Base-by-base conservation (phyloP, 2,888 invertebrate genomes). In the Cosmia pyralina region DNA sequence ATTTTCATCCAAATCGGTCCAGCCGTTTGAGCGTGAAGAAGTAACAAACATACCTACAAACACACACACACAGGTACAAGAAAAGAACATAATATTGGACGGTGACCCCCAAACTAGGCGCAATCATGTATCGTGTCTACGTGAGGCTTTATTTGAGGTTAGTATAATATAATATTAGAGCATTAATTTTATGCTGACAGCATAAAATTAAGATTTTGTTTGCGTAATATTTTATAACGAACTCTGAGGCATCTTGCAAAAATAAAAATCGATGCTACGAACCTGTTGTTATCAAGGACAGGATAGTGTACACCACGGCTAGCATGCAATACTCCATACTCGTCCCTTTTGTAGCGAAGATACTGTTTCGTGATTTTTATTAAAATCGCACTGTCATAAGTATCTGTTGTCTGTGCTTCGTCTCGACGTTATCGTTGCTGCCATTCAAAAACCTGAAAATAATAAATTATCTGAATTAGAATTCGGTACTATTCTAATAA, bases 261-360 rank as follows among this genome's bases (percentile, higher is more conserved):
- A 52, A 75, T 55, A 70, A 59, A 69, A 81, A 48, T 70, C 52
- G 53, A 70, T 71, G 76, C 58, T 86, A 92, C 93, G 50, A 88
- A 95, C 95, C 94, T 93, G 92, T 91, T 82, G 90, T 86, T 82
- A 92, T 87, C 78, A 94, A 90, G 82, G 94, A 90, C 87, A 94
- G 84, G 82, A 92, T 83, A 75, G 88, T 87, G 75, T 88, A 83
- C 85, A 90, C 88, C 85, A 92, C 85, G 52, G 89, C 87, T 84
- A 92, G 74, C 73, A 91, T 75, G 72, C 87, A 89, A 87, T 91
- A 90, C 88, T 93, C 92, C 93, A 93, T 92, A 57, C 72, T 84
- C 69, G 57, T 72, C 58, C 57, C 55, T 72, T 75, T 71, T 62
- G 44, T 52, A 50, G 55, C 41, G 53, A 48, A 60, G 59, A 59